These are phyloP conservation scores for Callitettix versicolor DNA, from an alignment of 1,140 invertebrate species.

Conservation along the genomic window DNA sequence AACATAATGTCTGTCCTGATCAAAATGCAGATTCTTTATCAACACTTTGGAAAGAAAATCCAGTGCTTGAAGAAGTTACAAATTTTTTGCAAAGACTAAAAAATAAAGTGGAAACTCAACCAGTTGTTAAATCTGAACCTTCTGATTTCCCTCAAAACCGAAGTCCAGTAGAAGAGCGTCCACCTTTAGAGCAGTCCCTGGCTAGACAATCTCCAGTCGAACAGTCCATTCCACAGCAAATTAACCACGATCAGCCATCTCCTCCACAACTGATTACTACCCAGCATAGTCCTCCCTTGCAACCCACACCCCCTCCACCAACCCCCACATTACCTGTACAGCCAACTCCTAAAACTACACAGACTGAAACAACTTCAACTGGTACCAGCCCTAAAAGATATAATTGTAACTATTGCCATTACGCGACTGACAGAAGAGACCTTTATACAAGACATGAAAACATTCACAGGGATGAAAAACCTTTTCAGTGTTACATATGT, in stretches of 20 bases:
- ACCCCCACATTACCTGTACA: background rate
- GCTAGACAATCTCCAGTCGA: background rate
- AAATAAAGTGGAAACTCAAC: slow-evolving; percentile 42
- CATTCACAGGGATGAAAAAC: slow-evolving; percentile 87
- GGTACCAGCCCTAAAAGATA: slow-evolving; percentile 51
- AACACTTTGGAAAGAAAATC: slow-evolving; percentile 51
- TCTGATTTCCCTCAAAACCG: slow-evolving; percentile 15
- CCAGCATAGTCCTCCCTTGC: slow-evolving; percentile 1
- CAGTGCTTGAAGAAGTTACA: slow-evolving; percentile 61
- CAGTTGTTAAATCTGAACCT: slow-evolving; percentile 20
- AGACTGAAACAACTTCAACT: background rate
- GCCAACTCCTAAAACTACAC: background rate
- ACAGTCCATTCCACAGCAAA: background rate
- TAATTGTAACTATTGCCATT: slow-evolving; percentile 73
- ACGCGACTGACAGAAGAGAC: slow-evolving; percentile 83
- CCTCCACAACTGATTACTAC: slow-evolving; percentile 4
- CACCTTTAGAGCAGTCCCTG: background rate
- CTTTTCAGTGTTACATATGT: slow-evolving; percentile 85
- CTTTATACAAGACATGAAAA: slow-evolving; percentile 92
- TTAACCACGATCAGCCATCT: background rate
- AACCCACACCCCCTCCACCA: slow-evolving; percentile 1
- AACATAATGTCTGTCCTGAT: slow-evolving; percentile 51
- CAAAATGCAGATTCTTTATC: slow-evolving; percentile 38
- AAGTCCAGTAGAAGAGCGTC: background rate
- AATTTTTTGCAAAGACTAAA: slow-evolving; percentile 57